Evolutionary conservation across 2,113 vertebrate species (phyloP), one percentile per base, ranked within the genome.

Genomic region (Tragelaphus scriptus): DNA sequence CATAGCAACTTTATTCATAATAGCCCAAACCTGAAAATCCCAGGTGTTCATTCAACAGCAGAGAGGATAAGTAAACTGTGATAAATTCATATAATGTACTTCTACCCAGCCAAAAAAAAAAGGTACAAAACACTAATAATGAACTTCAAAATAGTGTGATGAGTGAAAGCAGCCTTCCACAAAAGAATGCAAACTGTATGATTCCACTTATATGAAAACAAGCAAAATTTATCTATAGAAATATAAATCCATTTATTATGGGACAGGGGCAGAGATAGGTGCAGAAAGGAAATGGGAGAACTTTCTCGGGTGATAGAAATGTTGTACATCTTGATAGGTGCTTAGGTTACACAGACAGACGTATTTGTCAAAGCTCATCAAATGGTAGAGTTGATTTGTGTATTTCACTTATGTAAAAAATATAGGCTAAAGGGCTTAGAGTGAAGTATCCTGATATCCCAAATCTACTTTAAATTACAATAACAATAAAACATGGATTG

Each of bases 121-220:
- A 1, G 36, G 47, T 56, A 28, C 40, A 90, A 71, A 95, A 90
- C 12, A 82, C 23, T 93, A 88, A 65, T 44, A 19, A 88, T 55
- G n/a, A 93, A 93, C 58, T 86, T 96, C 59, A 79, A 71, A 86
- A 80, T 17, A 85, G 8, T 68, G 79, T 36, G 79, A 30, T 85
- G 19, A 96, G 26, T 92, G 77, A 91, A 96, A 97, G 63, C n/a
- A 93, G 53, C 80, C 55, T 81, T 91, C 36, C 49, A 84, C 26
- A 91, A 44, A 94, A 89, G 32, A 13, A 19, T 84, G 77, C 23
- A 59, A 82, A 80, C 30, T 61, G 8, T 65, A 89, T 51, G 28
- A 89, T 77, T 89, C 26, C 77, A 89, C 30, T 96, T 71, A 65
- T 19, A 71, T 30, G 15, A 92, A 90, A 94, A 81, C 19, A 80